A percentile compares a stretch with the other conserved stretches of the same genome.
Evolutionary conservation across 2,888 invertebrate genomes (phyloP).

Genomic region (Mesorhabditis sp.): DNA sequence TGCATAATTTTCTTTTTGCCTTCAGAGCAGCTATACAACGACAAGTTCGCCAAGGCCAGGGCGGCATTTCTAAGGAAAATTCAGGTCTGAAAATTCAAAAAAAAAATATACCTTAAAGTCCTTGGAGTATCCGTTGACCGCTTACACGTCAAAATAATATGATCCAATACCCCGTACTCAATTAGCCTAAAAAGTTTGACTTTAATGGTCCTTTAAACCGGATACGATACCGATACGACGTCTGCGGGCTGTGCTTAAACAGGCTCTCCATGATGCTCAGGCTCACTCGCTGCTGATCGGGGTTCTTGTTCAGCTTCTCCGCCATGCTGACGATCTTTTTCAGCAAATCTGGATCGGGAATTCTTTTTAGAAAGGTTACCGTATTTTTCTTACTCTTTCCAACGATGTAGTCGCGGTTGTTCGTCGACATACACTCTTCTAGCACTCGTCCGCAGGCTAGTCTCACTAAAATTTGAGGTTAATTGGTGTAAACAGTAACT

Average conservation of each 20-base stretch:
- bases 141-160: constrained; percentile 54
- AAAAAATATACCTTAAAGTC: constrained; percentile 21
- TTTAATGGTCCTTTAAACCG: constrained; percentile 6
- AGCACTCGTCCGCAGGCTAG: constrained; percentile 50
- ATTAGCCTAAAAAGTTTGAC: constrained; percentile 36
- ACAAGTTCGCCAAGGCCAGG: constrained; percentile 89
- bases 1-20: constrained; percentile 62
- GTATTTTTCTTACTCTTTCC: constrained; percentile 34
- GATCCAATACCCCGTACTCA: constrained; percentile 53
- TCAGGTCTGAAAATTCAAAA: too few relatives aligned
- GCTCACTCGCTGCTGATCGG: constrained; percentile 54
- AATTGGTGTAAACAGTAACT: constrained; percentile 10
- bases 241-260: constrained; percentile 50
- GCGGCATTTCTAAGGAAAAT: constrained; percentile 76
- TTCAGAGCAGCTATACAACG: constrained; percentile 73
- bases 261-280: constrained; percentile 52
- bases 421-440: constrained; percentile 49
- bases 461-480: constrained; percentile 34
- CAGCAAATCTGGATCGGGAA: constrained; percentile 17
- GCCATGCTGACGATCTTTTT: constrained; percentile 48
- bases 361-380: too few relatives aligned
- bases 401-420: constrained; percentile 53
- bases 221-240: constrained; percentile 36
- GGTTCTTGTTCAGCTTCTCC: constrained; percentile 46
- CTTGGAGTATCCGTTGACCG: constrained; percentile 44